Evolutionary conservation across 2,113 vertebrate species (phyloP).

Genomic region (Sakesphorus luctuosus): DNA sequence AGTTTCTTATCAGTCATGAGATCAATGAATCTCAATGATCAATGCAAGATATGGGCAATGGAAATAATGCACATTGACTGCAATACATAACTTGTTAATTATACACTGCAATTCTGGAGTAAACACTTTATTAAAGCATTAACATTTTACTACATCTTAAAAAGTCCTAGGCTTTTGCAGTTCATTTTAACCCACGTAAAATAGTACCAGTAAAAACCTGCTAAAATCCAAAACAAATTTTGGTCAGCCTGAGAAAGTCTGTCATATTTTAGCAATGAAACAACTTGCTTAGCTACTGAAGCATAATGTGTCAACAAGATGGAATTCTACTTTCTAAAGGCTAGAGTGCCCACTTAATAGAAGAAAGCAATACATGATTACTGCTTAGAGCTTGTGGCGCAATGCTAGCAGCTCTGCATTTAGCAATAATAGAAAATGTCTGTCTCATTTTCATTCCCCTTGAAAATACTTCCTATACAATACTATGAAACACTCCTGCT

Average conservation of each 20-base stretch:
- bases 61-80: neutral
- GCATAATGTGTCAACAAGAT: constrained; percentile 47
- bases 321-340: neutral
- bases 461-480: constrained; percentile 1
- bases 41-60: neutral
- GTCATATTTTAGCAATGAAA: constrained; percentile 50
- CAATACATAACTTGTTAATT: neutral
- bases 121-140: neutral
- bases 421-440: constrained; percentile 30
- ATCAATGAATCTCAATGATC: neutral
- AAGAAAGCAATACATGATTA: neutral
- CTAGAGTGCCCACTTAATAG: neutral
- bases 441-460: constrained; percentile 11
- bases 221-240: neutral
- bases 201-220: neutral
- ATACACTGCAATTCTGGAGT: neutral
- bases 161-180: neutral
- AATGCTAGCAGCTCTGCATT: neutral
- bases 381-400: neutral
- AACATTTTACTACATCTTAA: neutral
- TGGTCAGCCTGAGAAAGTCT: constrained; percentile 9
- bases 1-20: neutral
- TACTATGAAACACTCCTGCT: constrained; percentile 18
- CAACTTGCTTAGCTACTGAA: constrained; percentile 47
- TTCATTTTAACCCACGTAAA: neutral